phyloP scores from a whole-genome alignment of 1,140 invertebrate genomes.

The Tetraneura akinire region DNA sequence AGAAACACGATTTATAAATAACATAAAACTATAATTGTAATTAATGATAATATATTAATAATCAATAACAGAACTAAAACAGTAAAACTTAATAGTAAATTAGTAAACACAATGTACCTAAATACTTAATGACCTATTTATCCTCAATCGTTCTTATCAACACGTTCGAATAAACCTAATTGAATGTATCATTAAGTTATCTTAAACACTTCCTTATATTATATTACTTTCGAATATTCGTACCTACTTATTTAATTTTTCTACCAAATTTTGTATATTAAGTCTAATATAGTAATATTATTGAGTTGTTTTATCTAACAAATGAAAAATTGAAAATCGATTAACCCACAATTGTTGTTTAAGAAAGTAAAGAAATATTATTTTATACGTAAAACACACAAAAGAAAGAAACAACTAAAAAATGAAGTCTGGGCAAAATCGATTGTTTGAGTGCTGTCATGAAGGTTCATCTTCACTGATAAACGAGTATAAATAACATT shows the following conservation, averaged over 20 bases:
- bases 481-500: conserved; percentile 35
- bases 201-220: background rate
- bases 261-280: background rate
- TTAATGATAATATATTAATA: no score
- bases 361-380: conserved; percentile 34
- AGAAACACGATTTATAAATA: no score
- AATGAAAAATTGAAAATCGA: conserved; percentile 44
- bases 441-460: conserved; percentile 42
- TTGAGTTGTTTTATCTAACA: background rate
- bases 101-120: no score
- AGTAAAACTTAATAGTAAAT: no score
- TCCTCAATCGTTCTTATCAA: background rate
- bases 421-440: conserved; percentile 3
- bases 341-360: conserved; percentile 5
- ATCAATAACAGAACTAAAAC: no score
- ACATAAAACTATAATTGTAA: no score
- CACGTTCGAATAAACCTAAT: background rate
- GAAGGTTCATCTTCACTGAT: conserved; percentile 43
- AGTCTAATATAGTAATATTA: background rate
- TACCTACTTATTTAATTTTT: background rate
- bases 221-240: background rate
- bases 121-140: background rate
- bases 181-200: background rate
- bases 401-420: conserved; percentile 1
- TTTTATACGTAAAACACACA: conserved; percentile 19